Conservation (phyloP, 2,113 vertebrate species). For the Corydoras sp. region DNA sequence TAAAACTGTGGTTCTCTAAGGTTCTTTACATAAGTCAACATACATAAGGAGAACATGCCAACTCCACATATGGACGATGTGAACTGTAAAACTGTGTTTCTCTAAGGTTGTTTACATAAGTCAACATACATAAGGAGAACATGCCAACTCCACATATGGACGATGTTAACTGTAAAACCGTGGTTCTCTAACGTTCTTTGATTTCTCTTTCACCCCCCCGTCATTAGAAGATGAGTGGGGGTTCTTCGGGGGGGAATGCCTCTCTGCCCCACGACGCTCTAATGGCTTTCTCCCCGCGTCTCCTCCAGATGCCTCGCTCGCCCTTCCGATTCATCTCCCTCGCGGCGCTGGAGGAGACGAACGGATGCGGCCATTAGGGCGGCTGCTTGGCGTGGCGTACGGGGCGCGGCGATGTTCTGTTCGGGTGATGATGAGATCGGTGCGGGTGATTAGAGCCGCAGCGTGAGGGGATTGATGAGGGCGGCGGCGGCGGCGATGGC, state of each 20-base stretch:
- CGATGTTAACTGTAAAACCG: too few species aligned
- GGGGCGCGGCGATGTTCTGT: slow-evolving; percentile 20
- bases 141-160: too few species aligned
- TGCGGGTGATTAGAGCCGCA: slow-evolving; percentile 16
- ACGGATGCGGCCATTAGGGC: slow-evolving; percentile 31
- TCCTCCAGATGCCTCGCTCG: slow-evolving; percentile 23
- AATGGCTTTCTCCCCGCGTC: slow-evolving; percentile 27
- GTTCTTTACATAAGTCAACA: too few species aligned
- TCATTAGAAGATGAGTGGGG: slow-evolving; percentile 13
- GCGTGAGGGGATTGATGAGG: slow-evolving; percentile 10
- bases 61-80: too few species aligned
- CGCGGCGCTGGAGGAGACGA: slow-evolving; percentile 16
- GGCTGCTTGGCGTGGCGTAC: slow-evolving; percentile 23
- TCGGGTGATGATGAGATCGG: neutral
- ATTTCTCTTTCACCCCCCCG: neutral
- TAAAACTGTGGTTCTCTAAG: too few species aligned
- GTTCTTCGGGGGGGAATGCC: slow-evolving; percentile 16
- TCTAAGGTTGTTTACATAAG: too few species aligned
- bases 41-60: too few species aligned
- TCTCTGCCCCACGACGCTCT: slow-evolving; percentile 23
- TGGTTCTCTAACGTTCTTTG: neutral
- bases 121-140: too few species aligned
- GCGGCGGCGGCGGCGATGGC: neutral
- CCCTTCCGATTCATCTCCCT: slow-evolving; percentile 1
- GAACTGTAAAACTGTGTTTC: too few species aligned